Conservation (phyloP, 2,113 vertebrate genomes). For the Piaya cayana region DNA sequence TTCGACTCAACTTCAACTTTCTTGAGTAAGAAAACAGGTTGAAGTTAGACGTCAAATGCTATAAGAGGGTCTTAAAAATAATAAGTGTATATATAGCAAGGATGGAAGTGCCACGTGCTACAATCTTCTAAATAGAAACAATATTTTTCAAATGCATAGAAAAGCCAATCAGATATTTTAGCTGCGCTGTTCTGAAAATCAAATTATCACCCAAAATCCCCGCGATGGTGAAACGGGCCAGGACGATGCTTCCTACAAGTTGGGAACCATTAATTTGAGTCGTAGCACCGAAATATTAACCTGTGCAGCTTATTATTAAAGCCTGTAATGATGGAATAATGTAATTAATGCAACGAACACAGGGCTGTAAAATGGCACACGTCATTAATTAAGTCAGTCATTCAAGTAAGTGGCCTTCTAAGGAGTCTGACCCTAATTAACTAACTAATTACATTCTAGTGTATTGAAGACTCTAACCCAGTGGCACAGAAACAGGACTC, state of each 20-base stretch:
- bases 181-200: neutral
- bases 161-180: neutral
- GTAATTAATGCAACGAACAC: slow-evolving; percentile 49
- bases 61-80: neutral
- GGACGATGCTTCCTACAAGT: neutral
- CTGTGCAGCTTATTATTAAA: neutral
- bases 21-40: neutral
- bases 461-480: neutral
- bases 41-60: neutral
- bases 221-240: accelerated
- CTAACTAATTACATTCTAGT: slow-evolving; percentile 49
- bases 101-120: neutral
- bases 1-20: neutral
- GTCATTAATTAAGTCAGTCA: slow-evolving; percentile 17
- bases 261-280: neutral
- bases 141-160: neutral
- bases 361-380: slow-evolving; percentile 26
- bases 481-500: neutral
- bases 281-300: neutral
- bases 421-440: slow-evolving; percentile 51
- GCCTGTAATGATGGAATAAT: neutral
- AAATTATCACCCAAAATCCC: neutral
- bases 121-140: accelerated
- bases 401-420: slow-evolving; percentile 15
- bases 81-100: accelerated